Conservation (phyloP, 1,140 invertebrate genomes). For the Nebria ingens region DNA sequence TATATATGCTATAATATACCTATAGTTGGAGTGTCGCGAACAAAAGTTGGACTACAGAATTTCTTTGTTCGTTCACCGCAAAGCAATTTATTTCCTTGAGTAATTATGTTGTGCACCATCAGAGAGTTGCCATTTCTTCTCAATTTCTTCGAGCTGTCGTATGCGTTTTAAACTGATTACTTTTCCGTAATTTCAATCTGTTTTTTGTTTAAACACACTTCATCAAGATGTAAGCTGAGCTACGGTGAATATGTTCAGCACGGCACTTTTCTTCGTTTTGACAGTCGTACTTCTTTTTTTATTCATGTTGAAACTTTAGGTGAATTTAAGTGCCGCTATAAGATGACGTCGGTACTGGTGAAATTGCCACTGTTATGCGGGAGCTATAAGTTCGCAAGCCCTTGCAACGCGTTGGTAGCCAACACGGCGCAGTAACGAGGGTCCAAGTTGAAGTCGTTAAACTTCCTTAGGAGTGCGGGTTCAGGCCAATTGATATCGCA, state of each 20-base stretch:
- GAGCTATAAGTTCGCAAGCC: background rate
- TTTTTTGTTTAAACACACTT: no score
- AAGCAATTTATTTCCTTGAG: slow-evolving; percentile 1
- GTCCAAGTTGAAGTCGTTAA: slow-evolving; percentile 9
- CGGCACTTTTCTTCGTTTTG: background rate
- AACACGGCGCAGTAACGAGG: slow-evolving; percentile 6
- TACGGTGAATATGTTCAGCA: no score
- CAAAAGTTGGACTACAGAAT: slow-evolving; percentile 4
- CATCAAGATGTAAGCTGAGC: no score
- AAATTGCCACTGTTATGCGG: slow-evolving; percentile 1
- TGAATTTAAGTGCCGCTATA: slow-evolving; percentile 4
- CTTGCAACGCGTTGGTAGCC: background rate
- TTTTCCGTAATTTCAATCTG: background rate
- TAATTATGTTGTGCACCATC: slow-evolving; percentile 2
- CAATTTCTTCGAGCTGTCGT: background rate
- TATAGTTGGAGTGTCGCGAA: background rate
- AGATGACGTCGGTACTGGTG: background rate
- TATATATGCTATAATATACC: no score
- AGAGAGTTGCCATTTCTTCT: background rate
- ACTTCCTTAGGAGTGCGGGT: slow-evolving; percentile 5
- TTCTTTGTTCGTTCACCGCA: background rate
- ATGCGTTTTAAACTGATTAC: background rate
- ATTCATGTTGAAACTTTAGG: background rate
- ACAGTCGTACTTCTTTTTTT: slow-evolving; percentile 7
- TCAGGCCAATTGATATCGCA: slow-evolving; percentile 8